phyloP scores from a whole-genome alignment of 2,888 invertebrate species.

The Noctua fimbriata region DNA sequence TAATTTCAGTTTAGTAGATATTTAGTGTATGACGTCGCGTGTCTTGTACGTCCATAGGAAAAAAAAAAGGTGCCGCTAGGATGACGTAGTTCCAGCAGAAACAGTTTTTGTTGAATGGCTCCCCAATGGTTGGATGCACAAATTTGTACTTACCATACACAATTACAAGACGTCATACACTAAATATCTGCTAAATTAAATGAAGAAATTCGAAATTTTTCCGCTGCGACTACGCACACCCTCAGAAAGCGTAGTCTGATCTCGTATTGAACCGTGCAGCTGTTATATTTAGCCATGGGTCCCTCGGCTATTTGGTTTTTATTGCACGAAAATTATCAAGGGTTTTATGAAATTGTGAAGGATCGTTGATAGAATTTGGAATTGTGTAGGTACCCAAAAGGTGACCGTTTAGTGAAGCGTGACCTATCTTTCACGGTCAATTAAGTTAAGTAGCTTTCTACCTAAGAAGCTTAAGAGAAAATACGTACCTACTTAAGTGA shows the following conservation, averaged over 20 bases:
- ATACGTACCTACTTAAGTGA: not conserved
- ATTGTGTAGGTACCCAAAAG: not conserved
- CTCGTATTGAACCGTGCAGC: not conserved
- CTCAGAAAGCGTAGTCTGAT: not conserved
- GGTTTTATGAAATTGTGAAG: not conserved
- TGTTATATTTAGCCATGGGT: not conserved
- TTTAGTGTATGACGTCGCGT: too few species aligned
- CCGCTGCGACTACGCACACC: too few species aligned
- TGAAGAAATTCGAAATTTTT: too few species aligned
- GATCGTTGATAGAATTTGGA: constrained; percentile 1
- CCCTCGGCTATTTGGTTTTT: not conserved
- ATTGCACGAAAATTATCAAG: not conserved
- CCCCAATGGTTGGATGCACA: too few species aligned
- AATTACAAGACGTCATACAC: too few species aligned
- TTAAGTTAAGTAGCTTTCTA: not conserved
- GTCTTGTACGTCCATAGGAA: too few species aligned
- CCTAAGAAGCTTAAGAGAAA: not conserved
- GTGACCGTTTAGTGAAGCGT: not conserved
- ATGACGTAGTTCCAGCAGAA: too few species aligned
- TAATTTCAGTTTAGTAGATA: too few species aligned
- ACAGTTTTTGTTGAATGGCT: too few species aligned
- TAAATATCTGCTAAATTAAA: too few species aligned
- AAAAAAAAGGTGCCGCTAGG: too few species aligned
- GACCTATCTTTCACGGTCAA: constrained; percentile 8
- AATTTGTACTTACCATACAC: too few species aligned